Evolutionary conservation across 1,140 invertebrate genomes (phyloP), one percentile per base, ranked within the genome.

Genomic region (Scylla paramamosain): DNA sequence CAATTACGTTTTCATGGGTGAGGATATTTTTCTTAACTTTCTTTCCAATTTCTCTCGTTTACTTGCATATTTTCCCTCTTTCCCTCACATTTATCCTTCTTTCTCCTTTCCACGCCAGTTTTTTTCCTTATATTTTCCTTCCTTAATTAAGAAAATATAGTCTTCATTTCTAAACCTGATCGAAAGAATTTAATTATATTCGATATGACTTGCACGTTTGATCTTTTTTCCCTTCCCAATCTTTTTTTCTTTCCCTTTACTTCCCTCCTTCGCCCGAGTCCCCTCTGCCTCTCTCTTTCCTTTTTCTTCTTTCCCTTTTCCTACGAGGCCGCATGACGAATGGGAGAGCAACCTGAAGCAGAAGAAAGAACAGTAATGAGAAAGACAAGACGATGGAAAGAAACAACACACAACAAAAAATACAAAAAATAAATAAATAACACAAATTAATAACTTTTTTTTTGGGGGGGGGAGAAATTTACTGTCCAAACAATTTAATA

Each of bases 301-400:
- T 59, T n/a, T 77, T 77, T 77, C 67, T 77, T 77, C 67, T 77
- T 20, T 77, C 67, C 25, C 67, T 77, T 77, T 77, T 77, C 67
- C n/a, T 77, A 77, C n/a, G 67, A 77, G 25, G 67, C 67, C 20
- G 8, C 67, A 77, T 77, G 16, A 20, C 67, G 67, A 7, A 25
- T 25, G 20, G 67, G 8, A 77, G 67, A n/a, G n/a, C 67, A 77
- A 77, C 67, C 67, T 77, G 67, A 7, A 77, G 67, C 1, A 77
- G n/a, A 77, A 77, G 67, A 77, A 8, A 77, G 67, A 77, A 77
- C 16, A 77, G 20, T 20, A 77, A n/a, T 77, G 67, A 77, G 20
- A n/a, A 25, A 77, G 6, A 77, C 67, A 77, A 20, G 52, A 20
- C 39, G 39, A 59, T 59, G 1, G 10, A 59, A 12, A 12, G 52